Conservation (phyloP, 2,113 vertebrate species). For the Arothron firmamentum region DNA sequence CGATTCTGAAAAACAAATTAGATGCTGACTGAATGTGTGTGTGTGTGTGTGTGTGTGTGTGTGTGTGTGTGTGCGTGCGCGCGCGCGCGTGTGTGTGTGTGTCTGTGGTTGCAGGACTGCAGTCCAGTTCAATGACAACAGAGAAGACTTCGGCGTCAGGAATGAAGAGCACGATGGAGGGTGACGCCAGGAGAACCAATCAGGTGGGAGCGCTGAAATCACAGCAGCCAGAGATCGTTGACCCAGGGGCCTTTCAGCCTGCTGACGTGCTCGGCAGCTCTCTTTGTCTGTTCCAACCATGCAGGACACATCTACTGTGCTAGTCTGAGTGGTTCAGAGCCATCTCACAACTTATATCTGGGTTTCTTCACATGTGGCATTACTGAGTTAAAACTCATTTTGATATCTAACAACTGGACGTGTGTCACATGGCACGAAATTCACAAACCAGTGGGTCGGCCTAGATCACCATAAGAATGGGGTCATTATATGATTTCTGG, state of each 20-base stretch:
- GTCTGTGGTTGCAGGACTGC: conserved; percentile 59
- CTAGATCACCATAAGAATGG: too few relatives aligned
- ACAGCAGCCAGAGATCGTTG: conserved; percentile 60
- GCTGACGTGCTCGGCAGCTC: conserved; percentile 56
- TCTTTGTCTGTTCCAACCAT: conserved; percentile 4
- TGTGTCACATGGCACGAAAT: too few relatives aligned
- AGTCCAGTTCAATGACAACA: conserved; percentile 72
- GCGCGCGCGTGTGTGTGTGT: conserved; percentile 53
- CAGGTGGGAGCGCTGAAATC: conserved; percentile 62
- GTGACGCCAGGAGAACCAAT: conserved; percentile 67
- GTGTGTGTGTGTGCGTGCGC: conserved; percentile 37
- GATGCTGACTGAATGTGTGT: conserved; percentile 49
- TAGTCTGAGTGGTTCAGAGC: too few relatives aligned
- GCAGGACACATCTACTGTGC: too few relatives aligned
- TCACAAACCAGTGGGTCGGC: too few relatives aligned
- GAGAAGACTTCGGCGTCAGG: conserved; percentile 63
- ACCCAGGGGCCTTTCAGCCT: conserved; percentile 38
- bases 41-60: conserved; percentile 39
- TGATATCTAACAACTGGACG: too few relatives aligned
- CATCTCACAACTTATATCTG: too few relatives aligned
- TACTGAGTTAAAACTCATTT: too few relatives aligned
- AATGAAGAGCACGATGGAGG: conserved; percentile 72
- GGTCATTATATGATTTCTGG: too few relatives aligned
- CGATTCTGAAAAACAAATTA: conserved; percentile 30
- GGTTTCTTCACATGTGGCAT: too few relatives aligned